Evolutionary conservation across 1,140 invertebrate species (phyloP), one percentile per base, ranked within the genome.

Genomic region (Bombus superbus): DNA sequence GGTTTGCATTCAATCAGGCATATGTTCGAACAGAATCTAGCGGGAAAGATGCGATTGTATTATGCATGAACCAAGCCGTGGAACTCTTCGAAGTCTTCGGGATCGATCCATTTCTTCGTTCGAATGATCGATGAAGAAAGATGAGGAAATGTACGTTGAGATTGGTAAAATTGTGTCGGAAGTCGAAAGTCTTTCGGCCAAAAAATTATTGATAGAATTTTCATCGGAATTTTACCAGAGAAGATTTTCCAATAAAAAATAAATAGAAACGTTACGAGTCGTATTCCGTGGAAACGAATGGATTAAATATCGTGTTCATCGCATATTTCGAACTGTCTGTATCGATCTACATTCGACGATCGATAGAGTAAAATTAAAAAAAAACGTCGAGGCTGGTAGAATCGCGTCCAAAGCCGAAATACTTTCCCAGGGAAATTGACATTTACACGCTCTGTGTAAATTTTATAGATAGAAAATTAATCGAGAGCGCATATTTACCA

Each of bases 1-100:
- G 13, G 42, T 69, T 69, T 68, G 62, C 77, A 35, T 79, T 79
- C n/a, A 38, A 79, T 66, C 78, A 69, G 35, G 15, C 32, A 40
- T 44, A 28, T 53, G 42, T 47, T 18, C 38, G 78, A 68, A 38
- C 57, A 22, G 9, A 69, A 47, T 80, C 25, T 38, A 38, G 53
- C n/a, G 28, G 25, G 44, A 80, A 53, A 68, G 38, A 38, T 47
- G 42, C 10, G 13, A 38, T 22, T 35, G 28, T 35, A 35, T 75
- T 73, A 73, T 73, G 42, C 71, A 72, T 72, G 69, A 42, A 22
- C 38, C 38, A 18, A 40, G 68, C 18, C 22, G 28, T 15, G 25
- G 6, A 40, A 44, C 40, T 22, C 42, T n/a, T 72, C 69, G 2
- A 42, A 40, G 28, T 42, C 40, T n/a, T 6, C 40, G 13, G 11